Evolutionary conservation across 2,888 invertebrate genomes (phyloP), one percentile per base, ranked within the genome.

Genomic region (Trissonchulus latispiculum): DNA sequence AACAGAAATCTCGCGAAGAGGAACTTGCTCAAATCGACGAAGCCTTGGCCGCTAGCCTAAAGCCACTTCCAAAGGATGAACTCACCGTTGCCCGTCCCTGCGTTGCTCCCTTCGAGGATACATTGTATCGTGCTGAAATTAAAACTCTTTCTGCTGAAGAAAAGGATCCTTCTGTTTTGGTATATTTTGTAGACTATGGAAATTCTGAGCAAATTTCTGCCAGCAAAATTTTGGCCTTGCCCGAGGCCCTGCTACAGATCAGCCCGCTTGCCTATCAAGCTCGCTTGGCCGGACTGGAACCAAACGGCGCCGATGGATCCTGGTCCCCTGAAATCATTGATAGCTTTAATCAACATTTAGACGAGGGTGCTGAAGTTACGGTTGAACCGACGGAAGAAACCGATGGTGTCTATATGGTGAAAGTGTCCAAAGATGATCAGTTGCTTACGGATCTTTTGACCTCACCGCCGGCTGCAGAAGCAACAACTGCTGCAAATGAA

Each of bases 161-260:
- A 28, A n/a, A 59, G n/a, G n/a, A 15, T 15, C 59, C n/a, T 59
- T 59, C 59, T 18, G 15, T 3, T 3, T 3, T 8, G 23, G 68
- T 68, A 8, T 68, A 8, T 33, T 68, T 68, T 32, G 68, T 68
- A 15, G 68, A 68, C 32, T 68, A 32, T 33, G 68, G 68, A 8
- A 68, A 68, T 32, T 8, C 3, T 33, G 32, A 68, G n/a, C 29
- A 31, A 8, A n/a, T 68, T 29, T 2, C 2, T n/a, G 31, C n/a
- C 8, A 8, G 8, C 32, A n/a, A 68, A 8, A 15, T 68, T 31
- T 32, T 8, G 8, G 31, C 8, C 8, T 8, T 68, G 3, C 8
- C 32, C 32, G 68, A 68, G 8, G 68, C 48, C 48, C 48, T 48
- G 23, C 48, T 48, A 23, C 48, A 15, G 48, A 8, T 23, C 8